These are phyloP conservation scores for Cathartes aura DNA, from an alignment of 2,113 vertebrate genomes.

Conservation along the genomic window DNA sequence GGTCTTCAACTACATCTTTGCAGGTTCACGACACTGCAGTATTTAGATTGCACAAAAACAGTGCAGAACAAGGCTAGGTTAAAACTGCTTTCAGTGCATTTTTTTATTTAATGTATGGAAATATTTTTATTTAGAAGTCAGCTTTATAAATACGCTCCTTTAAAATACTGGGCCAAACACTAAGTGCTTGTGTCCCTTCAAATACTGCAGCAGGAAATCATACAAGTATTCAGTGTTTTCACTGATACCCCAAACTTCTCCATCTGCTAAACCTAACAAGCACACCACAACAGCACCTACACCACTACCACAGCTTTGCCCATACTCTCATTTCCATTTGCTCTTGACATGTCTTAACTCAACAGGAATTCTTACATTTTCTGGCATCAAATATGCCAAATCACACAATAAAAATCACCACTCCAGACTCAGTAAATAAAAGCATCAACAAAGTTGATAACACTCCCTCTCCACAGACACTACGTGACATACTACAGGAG, in stretches of 20 bases:
- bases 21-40: neutral
- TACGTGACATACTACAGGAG: neutral
- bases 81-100: neutral
- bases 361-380: neutral
- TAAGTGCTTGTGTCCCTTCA: neutral
- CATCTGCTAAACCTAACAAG: neutral
- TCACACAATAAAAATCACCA: neutral
- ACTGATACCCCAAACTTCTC: neutral
- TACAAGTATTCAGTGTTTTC: neutral
- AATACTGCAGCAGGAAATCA: neutral
- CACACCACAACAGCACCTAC: neutral
- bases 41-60: neutral
- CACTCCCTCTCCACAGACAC: fast-evolving
- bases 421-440: neutral
- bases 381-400: neutral
- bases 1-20: neutral
- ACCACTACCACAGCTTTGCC: neutral
- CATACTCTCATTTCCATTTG: neutral
- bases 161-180: neutral
- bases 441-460: neutral
- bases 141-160: neutral
- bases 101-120: neutral
- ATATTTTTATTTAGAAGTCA: neutral
- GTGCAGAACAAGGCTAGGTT: neutral
- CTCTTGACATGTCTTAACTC: neutral